phyloP scores from a whole-genome alignment of 2,888 invertebrate genomes.

The Dendrolimus houi region DNA sequence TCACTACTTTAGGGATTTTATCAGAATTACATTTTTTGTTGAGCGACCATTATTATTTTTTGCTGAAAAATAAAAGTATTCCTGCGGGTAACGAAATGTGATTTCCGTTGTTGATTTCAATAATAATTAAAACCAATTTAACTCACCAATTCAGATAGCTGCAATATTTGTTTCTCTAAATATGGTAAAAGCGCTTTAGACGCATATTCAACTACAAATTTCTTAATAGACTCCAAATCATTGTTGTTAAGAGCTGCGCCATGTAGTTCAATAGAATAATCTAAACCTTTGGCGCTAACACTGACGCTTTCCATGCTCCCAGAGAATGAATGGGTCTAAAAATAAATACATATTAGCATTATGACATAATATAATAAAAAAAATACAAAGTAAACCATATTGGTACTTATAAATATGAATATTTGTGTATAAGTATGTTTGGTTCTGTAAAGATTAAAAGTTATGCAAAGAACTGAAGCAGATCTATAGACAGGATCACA shows the following conservation, averaged over 20 bases:
- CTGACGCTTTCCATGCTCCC: constrained; percentile 78
- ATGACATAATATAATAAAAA: not conserved
- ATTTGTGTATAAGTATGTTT: no score
- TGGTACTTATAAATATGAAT: no score
- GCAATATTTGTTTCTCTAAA: constrained; percentile 90
- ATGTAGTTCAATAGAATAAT: constrained; percentile 75
- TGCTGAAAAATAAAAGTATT: no score
- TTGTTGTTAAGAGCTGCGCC: constrained; percentile 85
- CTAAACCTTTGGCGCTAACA: constrained; percentile 63
- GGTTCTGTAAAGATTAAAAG: no score
- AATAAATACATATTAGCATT: constrained; percentile 10
- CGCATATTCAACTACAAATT: constrained; percentile 91
- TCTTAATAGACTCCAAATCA: constrained; percentile 90
- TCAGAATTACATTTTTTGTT: no score
- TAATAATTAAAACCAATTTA: not conserved
- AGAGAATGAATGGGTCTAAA: constrained; percentile 66
- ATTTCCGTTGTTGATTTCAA: no score
- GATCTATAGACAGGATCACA: no score
- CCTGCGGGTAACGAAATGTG: no score
- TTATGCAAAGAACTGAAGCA: no score
- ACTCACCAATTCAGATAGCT: constrained; percentile 84
- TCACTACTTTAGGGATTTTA: no score
- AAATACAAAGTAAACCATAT: no score
- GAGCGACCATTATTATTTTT: no score
- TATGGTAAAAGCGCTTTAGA: constrained; percentile 91